Conservation (phyloP, 2,797 vertebrate species). For the Rhinogobio ventralis region DNA sequence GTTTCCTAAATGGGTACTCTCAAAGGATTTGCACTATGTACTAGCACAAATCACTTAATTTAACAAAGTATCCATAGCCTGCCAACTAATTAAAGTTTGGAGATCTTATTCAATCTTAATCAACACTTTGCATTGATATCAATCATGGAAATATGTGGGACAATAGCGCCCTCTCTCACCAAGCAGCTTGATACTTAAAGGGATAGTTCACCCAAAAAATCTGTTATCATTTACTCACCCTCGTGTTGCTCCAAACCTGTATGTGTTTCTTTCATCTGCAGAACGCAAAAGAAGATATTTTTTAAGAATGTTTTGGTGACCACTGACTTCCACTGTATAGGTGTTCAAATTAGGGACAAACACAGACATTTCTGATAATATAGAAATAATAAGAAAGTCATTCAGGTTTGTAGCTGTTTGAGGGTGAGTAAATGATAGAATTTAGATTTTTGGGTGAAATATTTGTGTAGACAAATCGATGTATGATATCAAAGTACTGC, state of each 20-base stretch:
- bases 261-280: not conserved
- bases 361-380: not conserved
- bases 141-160: slow-evolving; percentile 32
- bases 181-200: not conserved
- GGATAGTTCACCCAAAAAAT: not conserved
- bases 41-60: slow-evolving; percentile 10
- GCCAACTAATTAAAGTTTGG: not conserved
- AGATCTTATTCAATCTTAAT: not conserved
- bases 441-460: not conserved
- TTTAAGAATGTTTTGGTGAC: not conserved
- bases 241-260: not conserved
- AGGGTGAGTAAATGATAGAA: not conserved
- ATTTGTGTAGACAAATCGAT: not conserved
- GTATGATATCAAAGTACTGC: not conserved
- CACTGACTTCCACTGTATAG: not conserved
- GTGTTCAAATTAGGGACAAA: not conserved
- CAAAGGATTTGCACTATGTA: slow-evolving; percentile 18
- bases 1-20: slow-evolving; percentile 15
- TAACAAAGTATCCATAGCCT: slow-evolving; percentile 14
- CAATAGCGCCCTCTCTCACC: slow-evolving; percentile 36
- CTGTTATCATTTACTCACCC: not conserved
- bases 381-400: not conserved
- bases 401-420: not conserved
- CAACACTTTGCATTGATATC: not conserved
- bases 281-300: not conserved